Conservation (phyloP, 2,113 vertebrate species). For the Porphyrio hochstetteri region DNA sequence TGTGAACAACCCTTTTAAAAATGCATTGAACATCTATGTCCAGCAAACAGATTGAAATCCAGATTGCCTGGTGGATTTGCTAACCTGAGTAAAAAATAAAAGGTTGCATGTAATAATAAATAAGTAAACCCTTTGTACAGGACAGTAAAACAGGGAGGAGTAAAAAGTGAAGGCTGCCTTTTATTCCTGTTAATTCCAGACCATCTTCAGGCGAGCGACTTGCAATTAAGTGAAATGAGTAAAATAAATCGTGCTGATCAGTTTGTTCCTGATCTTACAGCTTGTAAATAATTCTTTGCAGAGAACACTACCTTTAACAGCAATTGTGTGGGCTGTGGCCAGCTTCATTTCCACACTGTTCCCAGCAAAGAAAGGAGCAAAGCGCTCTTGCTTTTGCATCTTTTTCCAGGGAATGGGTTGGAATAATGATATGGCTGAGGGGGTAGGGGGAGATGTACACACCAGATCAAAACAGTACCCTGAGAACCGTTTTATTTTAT, state of each 20-base stretch:
- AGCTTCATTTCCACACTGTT: neutral
- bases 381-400: neutral
- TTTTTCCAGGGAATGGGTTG: neutral
- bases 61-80: neutral
- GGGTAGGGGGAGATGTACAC: neutral
- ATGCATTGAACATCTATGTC: neutral
- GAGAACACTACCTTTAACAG: neutral
- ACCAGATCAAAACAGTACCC: neutral
- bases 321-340: neutral
- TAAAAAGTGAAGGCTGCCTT: neutral
- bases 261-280: neutral
- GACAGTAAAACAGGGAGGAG: fast-evolving
- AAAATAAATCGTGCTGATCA: neutral
- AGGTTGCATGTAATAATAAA: neutral
- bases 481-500: too few species aligned
- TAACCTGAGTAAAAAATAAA: neutral
- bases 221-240: neutral
- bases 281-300: neutral
- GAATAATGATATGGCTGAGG: neutral
- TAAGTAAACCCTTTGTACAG: neutral
- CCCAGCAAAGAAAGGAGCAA: neutral
- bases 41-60: neutral
- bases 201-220: neutral
- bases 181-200: neutral
- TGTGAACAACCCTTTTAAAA: neutral